These are phyloP conservation scores for Lasioglossum figueresi DNA, from an alignment of 2,888 invertebrate genomes.

Conservation along the genomic window DNA sequence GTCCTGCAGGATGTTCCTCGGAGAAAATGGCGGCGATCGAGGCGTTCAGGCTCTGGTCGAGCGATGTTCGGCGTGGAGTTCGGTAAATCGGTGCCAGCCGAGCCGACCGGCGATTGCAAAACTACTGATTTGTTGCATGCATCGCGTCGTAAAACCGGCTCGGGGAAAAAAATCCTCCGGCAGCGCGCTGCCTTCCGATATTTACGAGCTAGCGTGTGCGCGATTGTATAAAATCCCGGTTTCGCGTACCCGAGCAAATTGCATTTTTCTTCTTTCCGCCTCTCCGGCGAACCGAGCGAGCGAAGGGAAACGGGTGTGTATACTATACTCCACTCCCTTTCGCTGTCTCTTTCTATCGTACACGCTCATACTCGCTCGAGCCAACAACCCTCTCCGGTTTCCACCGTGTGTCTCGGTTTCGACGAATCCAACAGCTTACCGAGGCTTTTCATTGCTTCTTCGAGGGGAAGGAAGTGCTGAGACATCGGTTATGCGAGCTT, in stretches of 20 bases:
- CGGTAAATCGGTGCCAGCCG: conserved; percentile 23
- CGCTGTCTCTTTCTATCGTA: neutral
- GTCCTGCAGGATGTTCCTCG: neutral
- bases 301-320: neutral
- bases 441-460: neutral
- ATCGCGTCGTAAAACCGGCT: conserved; percentile 50
- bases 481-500: neutral
- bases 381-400: neutral
- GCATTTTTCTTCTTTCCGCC: conserved; percentile 24
- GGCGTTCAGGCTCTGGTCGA: neutral
- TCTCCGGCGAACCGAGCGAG: neutral
- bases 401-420: neutral
- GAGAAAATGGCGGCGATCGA: conserved; percentile 16
- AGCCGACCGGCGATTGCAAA: conserved; percentile 32
- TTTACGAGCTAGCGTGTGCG: conserved; percentile 51
- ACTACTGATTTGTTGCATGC: conserved; percentile 53
- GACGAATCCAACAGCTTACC: conserved; percentile 1
- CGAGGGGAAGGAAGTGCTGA: conserved; percentile 14
- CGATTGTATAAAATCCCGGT: conserved; percentile 45
- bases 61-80: neutral
- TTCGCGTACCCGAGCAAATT: conserved; percentile 39
- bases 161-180: conserved; percentile 44
- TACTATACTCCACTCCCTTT: neutral
- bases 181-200: conserved; percentile 36
- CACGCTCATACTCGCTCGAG: neutral